Evolutionary conservation across 2,888 invertebrate genomes (phyloP).

Genomic region (Drosophila mimica): DNA sequence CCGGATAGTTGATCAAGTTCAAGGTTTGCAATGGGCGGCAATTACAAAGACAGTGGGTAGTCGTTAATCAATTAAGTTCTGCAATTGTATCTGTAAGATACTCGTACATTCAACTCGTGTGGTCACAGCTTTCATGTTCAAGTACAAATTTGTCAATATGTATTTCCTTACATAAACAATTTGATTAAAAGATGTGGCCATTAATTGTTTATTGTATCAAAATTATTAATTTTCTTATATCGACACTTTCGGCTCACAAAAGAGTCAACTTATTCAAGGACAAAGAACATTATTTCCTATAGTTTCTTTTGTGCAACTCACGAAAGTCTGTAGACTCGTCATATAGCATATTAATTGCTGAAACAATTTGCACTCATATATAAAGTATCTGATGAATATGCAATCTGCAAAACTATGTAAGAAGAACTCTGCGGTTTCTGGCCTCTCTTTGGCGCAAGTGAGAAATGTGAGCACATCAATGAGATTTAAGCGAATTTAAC

Average conservation of each 20-base stretch:
- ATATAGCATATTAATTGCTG: neutral
- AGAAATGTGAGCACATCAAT: slow-evolving; percentile 45
- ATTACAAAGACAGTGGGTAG: slow-evolving; percentile 57
- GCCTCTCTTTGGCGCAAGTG: slow-evolving; percentile 25
- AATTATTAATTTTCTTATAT: slow-evolving; percentile 26
- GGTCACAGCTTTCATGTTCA: slow-evolving; percentile 46
- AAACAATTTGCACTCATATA: neutral
- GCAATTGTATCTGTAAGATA: slow-evolving; percentile 36
- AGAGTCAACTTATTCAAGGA: slow-evolving; percentile 7
- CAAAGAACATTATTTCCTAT: slow-evolving; percentile 3
- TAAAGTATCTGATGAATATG: slow-evolving; percentile 18
- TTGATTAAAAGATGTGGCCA: slow-evolving; percentile 55
- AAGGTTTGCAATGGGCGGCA: slow-evolving; percentile 64
- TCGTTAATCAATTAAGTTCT: slow-evolving; percentile 74
- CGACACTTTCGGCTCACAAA: neutral
- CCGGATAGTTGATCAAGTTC: slow-evolving; percentile 60
- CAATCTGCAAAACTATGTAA: slow-evolving; percentile 32
- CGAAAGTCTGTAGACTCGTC: neutral
- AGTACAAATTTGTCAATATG: slow-evolving; percentile 44
- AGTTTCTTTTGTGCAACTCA: neutral
- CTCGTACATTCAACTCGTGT: slow-evolving; percentile 27
- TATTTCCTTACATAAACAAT: slow-evolving; percentile 71
- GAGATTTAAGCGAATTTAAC: slow-evolving; percentile 81
- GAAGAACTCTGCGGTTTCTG: slow-evolving; percentile 51
- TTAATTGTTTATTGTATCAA: slow-evolving; percentile 31